phyloP scores from a whole-genome alignment of 2,113 vertebrate species.

The Cryptoleucopteryx plumbea region DNA sequence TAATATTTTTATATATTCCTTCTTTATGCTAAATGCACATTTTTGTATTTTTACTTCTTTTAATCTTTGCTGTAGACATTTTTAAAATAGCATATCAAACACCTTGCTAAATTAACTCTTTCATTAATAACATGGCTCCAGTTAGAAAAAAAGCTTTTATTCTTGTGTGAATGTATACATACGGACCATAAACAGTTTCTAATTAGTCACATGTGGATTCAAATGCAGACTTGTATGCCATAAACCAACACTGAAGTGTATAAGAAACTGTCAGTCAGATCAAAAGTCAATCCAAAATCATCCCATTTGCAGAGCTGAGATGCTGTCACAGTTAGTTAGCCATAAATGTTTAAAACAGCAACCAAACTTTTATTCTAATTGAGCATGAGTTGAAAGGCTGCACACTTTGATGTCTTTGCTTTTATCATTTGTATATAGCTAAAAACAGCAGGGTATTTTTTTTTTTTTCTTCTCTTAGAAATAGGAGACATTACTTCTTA shows the following conservation, averaged over 20 bases:
- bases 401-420: conserved; percentile 79
- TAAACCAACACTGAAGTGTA: conserved; percentile 80
- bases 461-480: conserved; percentile 18
- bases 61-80: background rate
- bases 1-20: background rate
- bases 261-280: conserved; percentile 83
- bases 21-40: background rate
- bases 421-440: conserved; percentile 83
- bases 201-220: conserved; percentile 83
- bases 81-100: background rate
- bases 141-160: conserved; percentile 36
- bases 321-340: conserved; percentile 78
- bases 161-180: conserved; percentile 60
- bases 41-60: background rate
- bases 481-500: conserved; percentile 60
- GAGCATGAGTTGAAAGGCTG: conserved; percentile 81
- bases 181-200: conserved; percentile 75
- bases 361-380: conserved; percentile 86
- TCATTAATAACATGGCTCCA: conserved; percentile 44
- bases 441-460: conserved; percentile 61
- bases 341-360: conserved; percentile 83
- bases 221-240: conserved; percentile 61
- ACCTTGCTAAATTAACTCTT: conserved; percentile 72
- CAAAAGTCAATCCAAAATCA: conserved; percentile 81
- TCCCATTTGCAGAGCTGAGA: conserved; percentile 76